Conservation (phyloP, 2,888 invertebrate species). For the Endomychus coccineus region DNA sequence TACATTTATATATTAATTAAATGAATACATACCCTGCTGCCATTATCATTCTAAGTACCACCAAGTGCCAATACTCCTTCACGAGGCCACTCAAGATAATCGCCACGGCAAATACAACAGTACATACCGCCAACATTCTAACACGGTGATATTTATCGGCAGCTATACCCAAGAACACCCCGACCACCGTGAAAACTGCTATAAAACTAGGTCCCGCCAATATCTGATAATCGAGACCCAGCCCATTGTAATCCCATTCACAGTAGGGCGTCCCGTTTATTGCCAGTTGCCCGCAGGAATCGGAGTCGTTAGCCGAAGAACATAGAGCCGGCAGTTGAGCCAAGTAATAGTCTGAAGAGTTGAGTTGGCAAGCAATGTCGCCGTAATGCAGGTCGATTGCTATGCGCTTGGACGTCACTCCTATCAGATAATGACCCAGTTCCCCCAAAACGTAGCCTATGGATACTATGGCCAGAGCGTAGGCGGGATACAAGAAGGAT, state of each 20-base stretch:
- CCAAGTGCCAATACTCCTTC: constrained; percentile 83
- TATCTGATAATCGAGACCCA: constrained; percentile 87
- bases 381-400: constrained; percentile 81
- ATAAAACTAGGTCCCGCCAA: constrained; percentile 90
- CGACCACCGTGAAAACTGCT: constrained; percentile 82
- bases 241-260: constrained; percentile 89
- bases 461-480: constrained; percentile 72
- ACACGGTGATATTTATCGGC: constrained; percentile 76
- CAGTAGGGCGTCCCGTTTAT: constrained; percentile 71
- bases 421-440: constrained; percentile 81
- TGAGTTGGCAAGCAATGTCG: constrained; percentile 76
- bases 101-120: constrained; percentile 72
- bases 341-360: constrained; percentile 51
- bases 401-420: constrained; percentile 80
- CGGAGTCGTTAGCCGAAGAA: constrained; percentile 48
- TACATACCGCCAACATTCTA: constrained; percentile 66
- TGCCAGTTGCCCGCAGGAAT: constrained; percentile 53
- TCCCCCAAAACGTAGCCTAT: constrained; percentile 81
- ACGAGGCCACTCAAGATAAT: constrained; percentile 81
- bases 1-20: too few species aligned
- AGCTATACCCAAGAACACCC: constrained; percentile 74
- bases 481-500: constrained; percentile 65
- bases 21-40: constrained; percentile 71
- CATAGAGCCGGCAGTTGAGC: constrained; percentile 51
- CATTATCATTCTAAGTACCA: constrained; percentile 75